A percentile compares a stretch with the other conserved stretches of the same genome.
Conservation (phyloP, 2,888 invertebrate genomes). For the Drosophila anomelani region DNA sequence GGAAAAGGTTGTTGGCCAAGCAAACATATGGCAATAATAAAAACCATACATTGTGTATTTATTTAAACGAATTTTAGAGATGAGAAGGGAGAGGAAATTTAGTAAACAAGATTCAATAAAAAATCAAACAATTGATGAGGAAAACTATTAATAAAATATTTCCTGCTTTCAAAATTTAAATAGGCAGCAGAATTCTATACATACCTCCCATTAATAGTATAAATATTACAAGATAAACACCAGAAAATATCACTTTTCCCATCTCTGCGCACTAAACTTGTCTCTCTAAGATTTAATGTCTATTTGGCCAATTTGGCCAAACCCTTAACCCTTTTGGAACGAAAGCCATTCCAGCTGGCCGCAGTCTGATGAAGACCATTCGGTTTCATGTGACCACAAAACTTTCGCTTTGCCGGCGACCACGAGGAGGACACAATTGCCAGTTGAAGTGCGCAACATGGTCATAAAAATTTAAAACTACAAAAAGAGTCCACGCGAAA, state of each 20-base stretch:
- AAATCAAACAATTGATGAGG: too few species aligned
- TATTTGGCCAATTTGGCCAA: slow-evolving; percentile 29
- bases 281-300: slow-evolving; percentile 18
- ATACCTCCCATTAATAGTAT: too few species aligned
- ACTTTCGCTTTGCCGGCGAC: slow-evolving; percentile 31
- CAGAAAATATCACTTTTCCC: not conserved
- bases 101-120: not conserved
- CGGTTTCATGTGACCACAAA: slow-evolving; percentile 53
- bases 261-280: slow-evolving; percentile 1
- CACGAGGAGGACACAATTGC: slow-evolving; percentile 56
- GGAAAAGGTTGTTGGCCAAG: slow-evolving; percentile 62
- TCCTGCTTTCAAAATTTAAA: too few species aligned
- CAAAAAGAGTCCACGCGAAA: slow-evolving; percentile 3
- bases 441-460: slow-evolving; percentile 60
- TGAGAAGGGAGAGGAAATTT: not conserved
- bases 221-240: too few species aligned
- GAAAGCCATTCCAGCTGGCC: slow-evolving; percentile 29
- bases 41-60: not conserved
- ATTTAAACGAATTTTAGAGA: slow-evolving; percentile 3
- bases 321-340: slow-evolving; percentile 26
- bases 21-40: slow-evolving; percentile 35
- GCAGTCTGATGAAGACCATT: slow-evolving; percentile 39
- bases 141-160: too few species aligned
- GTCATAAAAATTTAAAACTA: slow-evolving; percentile 57
- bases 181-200: too few species aligned